phyloP scores from a whole-genome alignment of 2,797 vertebrate genomes.

The Amniataba percoides region DNA sequence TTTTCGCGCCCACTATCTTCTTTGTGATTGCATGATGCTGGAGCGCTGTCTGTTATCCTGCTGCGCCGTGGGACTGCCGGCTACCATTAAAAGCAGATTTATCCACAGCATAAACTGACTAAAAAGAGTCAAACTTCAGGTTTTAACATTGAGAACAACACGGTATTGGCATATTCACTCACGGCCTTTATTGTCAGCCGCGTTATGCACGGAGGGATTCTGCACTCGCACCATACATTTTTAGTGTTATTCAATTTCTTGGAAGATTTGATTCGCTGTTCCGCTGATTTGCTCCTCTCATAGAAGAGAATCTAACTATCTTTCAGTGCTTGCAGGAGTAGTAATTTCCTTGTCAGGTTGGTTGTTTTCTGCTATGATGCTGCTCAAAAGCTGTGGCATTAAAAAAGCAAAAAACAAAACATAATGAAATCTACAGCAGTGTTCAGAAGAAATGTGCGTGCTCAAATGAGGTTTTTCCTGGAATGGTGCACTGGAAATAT shows the following conservation, averaged over 20 bases:
- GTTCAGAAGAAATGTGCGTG: not conserved
- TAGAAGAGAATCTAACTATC: conserved; percentile 16
- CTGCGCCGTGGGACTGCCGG: conserved; percentile 18
- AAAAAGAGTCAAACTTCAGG: conserved; percentile 9
- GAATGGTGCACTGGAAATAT: not conserved
- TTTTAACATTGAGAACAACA: not conserved
- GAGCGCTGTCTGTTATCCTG: conserved; percentile 7
- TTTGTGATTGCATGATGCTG: not conserved
- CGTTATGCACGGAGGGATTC: conserved; percentile 7
- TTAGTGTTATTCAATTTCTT: conserved; percentile 15
- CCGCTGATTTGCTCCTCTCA: conserved; percentile 11
- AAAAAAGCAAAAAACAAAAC: conserved; percentile 19
- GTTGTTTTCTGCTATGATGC: conserved; percentile 31
- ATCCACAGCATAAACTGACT: not conserved
- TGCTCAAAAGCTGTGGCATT: conserved; percentile 29
- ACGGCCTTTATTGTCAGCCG: not conserved
- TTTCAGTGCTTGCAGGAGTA: conserved; percentile 14
- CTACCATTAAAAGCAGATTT: conserved; percentile 19
- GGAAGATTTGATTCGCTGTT: conserved; percentile 31
- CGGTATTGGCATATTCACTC: not conserved
- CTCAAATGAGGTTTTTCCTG: conserved; percentile 22
- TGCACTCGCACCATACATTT: conserved; percentile 1
- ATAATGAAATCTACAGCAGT: not conserved
- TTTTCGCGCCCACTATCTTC: conserved; percentile 17
- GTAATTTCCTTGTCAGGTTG: conserved; percentile 45